These are phyloP conservation scores for Zaprionus lachaisei DNA, from an alignment of 1,140 invertebrate genomes.

Conservation along the genomic window DNA sequence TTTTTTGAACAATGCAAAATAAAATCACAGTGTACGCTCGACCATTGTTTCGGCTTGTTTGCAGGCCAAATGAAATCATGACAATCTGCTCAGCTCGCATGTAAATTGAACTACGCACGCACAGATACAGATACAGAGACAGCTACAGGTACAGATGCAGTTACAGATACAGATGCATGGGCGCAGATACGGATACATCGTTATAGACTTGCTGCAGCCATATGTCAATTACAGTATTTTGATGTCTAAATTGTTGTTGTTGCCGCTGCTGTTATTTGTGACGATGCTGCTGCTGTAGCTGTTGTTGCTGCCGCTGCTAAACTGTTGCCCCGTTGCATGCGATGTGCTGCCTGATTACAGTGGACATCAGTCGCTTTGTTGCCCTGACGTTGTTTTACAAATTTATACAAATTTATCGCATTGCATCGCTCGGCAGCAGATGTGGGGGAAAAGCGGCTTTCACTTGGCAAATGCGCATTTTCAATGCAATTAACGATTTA, in stretches of 20 bases:
- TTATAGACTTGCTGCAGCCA: constrained; percentile 15
- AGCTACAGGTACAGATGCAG: constrained; percentile 16
- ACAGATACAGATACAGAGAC: constrained; percentile 19
- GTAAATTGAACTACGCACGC: constrained; percentile 62
- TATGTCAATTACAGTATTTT: constrained; percentile 73
- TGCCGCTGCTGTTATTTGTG: constrained; percentile 11
- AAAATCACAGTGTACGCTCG: constrained; percentile 55
- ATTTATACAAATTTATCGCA: constrained; percentile 76
- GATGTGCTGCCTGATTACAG: constrained; percentile 31
- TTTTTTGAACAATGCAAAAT: constrained; percentile 43
- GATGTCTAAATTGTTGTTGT: constrained; percentile 54
- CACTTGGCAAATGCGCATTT: constrained; percentile 38
- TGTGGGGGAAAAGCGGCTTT: neutral
- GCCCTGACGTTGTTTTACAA: constrained; percentile 42
- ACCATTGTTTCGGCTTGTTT: constrained; percentile 59
- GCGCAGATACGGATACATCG: too few species aligned
- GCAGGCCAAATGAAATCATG: constrained; percentile 70
- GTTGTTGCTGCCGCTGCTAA: constrained; percentile 37
- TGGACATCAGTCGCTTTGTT: constrained; percentile 18
- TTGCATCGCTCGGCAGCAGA: constrained; percentile 39
- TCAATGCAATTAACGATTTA: constrained; percentile 77
- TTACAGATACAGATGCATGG: constrained; percentile 5
- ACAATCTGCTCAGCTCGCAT: constrained; percentile 60
- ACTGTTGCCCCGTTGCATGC: constrained; percentile 45
- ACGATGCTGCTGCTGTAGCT: neutral